Evolutionary conservation across 64 coral and sea anemone species (phyloP).

Genomic region (Stylophora pistillata): DNA sequence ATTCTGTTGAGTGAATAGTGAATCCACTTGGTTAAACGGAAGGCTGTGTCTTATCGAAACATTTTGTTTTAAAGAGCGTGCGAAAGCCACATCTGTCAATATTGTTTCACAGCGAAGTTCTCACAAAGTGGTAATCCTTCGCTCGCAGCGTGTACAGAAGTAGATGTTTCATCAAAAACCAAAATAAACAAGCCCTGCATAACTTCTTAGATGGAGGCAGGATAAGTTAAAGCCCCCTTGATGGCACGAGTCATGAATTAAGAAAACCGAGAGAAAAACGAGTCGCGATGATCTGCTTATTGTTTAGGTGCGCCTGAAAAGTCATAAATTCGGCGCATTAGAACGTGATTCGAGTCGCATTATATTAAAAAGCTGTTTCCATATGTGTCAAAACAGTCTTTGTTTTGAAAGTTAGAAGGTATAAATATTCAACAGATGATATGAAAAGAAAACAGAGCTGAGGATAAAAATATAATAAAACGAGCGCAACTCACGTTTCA

Average conservation of each 20-base stretch:
- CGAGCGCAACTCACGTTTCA: background rate
- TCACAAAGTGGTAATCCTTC: slow-evolving; percentile 33
- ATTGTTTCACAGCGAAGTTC: slow-evolving; percentile 39
- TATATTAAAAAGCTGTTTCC: slow-evolving; percentile 47
- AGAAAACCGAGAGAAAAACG: background rate
- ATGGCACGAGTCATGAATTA: slow-evolving; percentile 8
- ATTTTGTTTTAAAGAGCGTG: slow-evolving; percentile 46
- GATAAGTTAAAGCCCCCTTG: slow-evolving; percentile 29
- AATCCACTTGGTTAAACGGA: slow-evolving; percentile 26
- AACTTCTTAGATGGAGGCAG: background rate
- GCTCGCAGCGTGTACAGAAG: slow-evolving; percentile 23
- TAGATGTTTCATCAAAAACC: slow-evolving; percentile 41
- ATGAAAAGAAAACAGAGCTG: slow-evolving; percentile 25
- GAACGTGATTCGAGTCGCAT: background rate
- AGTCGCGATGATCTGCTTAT: background rate
- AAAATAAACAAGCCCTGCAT: slow-evolving; percentile 50
- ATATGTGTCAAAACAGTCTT: slow-evolving; percentile 27
- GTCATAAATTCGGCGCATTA: background rate
- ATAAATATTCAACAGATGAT: slow-evolving; percentile 51
- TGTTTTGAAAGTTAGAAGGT: background rate
- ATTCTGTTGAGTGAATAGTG: slow-evolving; percentile 29
- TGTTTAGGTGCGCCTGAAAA: background rate
- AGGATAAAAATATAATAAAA: slow-evolving; percentile 28
- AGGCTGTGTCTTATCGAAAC: slow-evolving; percentile 47
- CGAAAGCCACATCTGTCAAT: slow-evolving; percentile 38